Evolutionary conservation across 2,888 invertebrate genomes (phyloP), one percentile per base, ranked within the genome.

Genomic region (Drosophila nr. perissopoda): DNA sequence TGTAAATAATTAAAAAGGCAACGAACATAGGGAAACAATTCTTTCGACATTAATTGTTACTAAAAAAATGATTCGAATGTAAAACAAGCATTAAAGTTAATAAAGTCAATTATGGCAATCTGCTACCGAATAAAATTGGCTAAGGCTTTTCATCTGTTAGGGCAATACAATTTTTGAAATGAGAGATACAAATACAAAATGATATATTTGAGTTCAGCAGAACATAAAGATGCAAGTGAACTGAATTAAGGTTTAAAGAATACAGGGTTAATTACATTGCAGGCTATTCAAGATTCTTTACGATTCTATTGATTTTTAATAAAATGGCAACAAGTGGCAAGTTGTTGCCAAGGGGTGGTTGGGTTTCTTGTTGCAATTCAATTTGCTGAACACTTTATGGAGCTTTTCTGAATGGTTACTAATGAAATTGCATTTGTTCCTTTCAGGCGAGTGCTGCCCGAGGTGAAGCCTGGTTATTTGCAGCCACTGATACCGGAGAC

Each of bases 381-480:
- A 89, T 85, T 83, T 59, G 51, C 31, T n/a, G 38, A 58, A 49
- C 51, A 52, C 65, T 64, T 68, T 74, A 42, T 60, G 33, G 1
- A 40, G 52, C 33, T 51, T 18, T 54, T 36, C 38, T 79, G 64
- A 79, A 78, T 70, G 63, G 61, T 8, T 49, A 8, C 49, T 79
- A 87, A 79, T 57, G 33, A 48, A 65, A 89, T 87, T 75, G 38
- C 7, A 25, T 16, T 10, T 49, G 10, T 36, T 21, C 33, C 73
- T 93, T 94, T 4, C 92, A 97, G 97, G 91, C 95, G 95, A 89
- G 99, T 99, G 16, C 94, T 99, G 75, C 98, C 99, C 2, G 96
- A 96, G 31, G 98, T 99, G 4, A 96, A 97, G 91, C 99, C 99
- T 0, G 99, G 99, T 21, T 99, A 99, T 93, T 94, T 99, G 82